Evolutionary conservation across 2,888 invertebrate genomes (phyloP), one percentile per base, ranked within the genome.

Genomic region (Hylaea fasciaria): DNA sequence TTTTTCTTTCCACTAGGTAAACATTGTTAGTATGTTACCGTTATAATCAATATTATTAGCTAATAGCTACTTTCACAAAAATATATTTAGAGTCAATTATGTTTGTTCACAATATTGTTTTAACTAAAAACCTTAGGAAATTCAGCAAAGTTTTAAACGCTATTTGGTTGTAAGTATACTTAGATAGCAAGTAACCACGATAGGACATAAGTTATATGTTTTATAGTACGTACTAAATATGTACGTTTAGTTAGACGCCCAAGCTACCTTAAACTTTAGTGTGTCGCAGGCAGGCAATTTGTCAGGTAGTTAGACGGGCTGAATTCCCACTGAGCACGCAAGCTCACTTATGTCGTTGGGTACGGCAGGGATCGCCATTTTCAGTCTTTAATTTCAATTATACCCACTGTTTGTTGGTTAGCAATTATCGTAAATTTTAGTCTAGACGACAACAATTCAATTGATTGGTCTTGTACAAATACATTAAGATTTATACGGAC

Each of bases 301-400:
- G 69, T 71, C 64, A 56, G 66, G 68, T 70, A 73, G 72, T 69
- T 53, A 67, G 57, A 67, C 51, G 61, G 55, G 44, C 69, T 57
- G 74, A 79, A 81, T 73, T 66, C 70, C 59, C 55, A 66, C 56
- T 62, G 39, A 72, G 61, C 81, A 82, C 79, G 80, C 78, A 64
- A 73, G 59, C 66, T 62, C 65, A 62, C 57, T 56, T 59, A 64
- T 57, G 58, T 59, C 53, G 49, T 53, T 57, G 35, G 39, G 3
- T 55, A 59, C 49, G 52, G 48, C 52, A 39, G 45, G 40, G 39
- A 49, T 59, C 49, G 56, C 59, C 63, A 53, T 59, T 64, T 64
- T 46, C 59, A 64, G 53, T 53, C 48, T 56, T 59, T 57, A 44
- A 43, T 56, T 52, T 59, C 63, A 64, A 64, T 64, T 59, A 59